Percentiles rank a stretch among this genome's conserved stretches.
phyloP scores from a whole-genome alignment of 2,113 vertebrate species.

The Salvator merianae region DNA sequence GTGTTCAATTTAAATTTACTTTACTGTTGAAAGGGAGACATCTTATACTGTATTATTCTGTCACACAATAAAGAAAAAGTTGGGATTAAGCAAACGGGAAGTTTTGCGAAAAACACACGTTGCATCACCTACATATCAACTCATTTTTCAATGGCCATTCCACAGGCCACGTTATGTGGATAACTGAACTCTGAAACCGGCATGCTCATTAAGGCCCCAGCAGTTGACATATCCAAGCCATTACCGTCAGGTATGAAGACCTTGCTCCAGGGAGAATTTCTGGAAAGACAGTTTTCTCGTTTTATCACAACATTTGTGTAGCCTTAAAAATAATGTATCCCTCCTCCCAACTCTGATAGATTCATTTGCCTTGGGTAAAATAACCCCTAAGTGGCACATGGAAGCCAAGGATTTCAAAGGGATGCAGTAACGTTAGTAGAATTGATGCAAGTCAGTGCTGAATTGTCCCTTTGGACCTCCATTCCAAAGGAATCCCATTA shows the following conservation, averaged over 20 bases:
- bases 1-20: too few species aligned
- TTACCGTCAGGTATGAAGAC: neutral
- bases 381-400: neutral
- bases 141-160: too few species aligned
- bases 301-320: neutral
- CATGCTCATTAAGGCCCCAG: neutral
- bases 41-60: too few species aligned
- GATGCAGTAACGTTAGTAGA: neutral
- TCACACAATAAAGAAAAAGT: too few species aligned
- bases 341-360: neutral
- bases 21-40: too few species aligned
- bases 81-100: too few species aligned
- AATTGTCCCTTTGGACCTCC: neutral
- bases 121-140: too few species aligned
- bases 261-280: neutral
- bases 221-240: neutral
- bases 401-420: neutral
- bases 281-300: neutral
- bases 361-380: neutral
- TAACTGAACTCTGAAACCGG: neutral
- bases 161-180: too few species aligned
- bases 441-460: neutral
- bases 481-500: neutral
- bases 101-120: too few species aligned
- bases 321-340: neutral